Conservation (phyloP, 2,113 vertebrate species). For the Neofelis nebulosa region DNA sequence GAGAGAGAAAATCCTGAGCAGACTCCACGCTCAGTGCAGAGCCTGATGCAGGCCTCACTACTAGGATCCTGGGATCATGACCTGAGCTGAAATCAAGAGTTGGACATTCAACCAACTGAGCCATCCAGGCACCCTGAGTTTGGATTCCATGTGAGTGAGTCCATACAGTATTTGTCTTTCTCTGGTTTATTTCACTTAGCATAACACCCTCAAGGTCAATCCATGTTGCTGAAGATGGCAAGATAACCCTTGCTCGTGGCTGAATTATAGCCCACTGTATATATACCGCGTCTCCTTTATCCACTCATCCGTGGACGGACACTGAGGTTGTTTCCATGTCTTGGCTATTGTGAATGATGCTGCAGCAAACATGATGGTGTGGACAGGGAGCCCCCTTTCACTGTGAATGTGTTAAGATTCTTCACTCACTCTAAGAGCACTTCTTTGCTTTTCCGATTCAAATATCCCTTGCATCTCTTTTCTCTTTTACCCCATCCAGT, state of each 20-base stretch:
- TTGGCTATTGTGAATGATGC: not conserved
- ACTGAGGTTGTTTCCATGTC: not conserved
- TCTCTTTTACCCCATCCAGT: not conserved
- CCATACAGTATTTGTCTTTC: not conserved
- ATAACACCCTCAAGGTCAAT: not conserved
- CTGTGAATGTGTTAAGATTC: not conserved
- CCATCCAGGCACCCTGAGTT: no score
- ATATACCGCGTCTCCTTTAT: not conserved
- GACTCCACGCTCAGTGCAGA: no score
- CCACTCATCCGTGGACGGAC: not conserved
- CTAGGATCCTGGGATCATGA: no score
- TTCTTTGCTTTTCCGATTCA: not conserved
- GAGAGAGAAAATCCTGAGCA: no score
- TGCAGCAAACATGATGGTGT: not conserved
- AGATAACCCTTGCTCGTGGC: not conserved
- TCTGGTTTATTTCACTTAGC: not conserved
- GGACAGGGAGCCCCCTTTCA: not conserved
- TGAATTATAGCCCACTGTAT: no score
- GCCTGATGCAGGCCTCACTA: no score
- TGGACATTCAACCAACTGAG: no score
- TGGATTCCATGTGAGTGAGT: not conserved
- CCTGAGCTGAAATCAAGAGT: no score
- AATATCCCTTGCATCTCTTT: not conserved
- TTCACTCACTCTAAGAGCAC: not conserved
- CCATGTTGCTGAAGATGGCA: not conserved